Conservation (phyloP, 2,888 invertebrate genomes). For the Neelides folsomi region DNA sequence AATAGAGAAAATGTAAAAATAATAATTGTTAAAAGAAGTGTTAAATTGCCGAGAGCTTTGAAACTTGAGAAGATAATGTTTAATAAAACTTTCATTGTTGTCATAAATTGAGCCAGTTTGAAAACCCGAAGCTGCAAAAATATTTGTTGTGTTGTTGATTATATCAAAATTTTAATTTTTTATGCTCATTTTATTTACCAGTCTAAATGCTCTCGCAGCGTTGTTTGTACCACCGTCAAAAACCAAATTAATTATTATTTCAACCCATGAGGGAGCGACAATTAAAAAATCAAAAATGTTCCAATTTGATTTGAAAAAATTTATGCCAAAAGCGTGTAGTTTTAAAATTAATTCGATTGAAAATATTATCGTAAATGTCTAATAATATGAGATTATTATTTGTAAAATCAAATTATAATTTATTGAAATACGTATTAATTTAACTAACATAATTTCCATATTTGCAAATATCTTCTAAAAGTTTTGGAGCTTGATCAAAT, state of each 20-base stretch:
- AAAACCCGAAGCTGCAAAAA: constrained; percentile 77
- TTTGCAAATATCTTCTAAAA: no score
- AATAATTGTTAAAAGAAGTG: constrained; percentile 85
- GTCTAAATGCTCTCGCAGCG: constrained; percentile 74
- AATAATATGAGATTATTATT: constrained; percentile 36
- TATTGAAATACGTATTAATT: no score
- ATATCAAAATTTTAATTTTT: background rate
- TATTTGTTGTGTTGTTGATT: background rate
- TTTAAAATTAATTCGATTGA: constrained; percentile 86
- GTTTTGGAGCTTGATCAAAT: constrained; percentile 81
- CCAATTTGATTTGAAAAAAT: constrained; percentile 87
- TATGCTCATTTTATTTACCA: constrained; percentile 45
- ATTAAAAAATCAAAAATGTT: constrained; percentile 91
- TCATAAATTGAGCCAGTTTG: constrained; percentile 93
- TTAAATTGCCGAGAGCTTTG: constrained; percentile 88
- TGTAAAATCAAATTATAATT: no score
- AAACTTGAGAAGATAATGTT: constrained; percentile 92
- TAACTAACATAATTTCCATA: no score
- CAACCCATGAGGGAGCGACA: constrained; percentile 53
- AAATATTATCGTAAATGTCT: constrained; percentile 92
- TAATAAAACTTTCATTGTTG: constrained; percentile 89
- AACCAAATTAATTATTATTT: background rate
- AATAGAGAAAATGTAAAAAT: constrained; percentile 97
- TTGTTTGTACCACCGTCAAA: no score
- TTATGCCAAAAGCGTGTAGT: constrained; percentile 79